These are phyloP conservation scores for Drosophila novamexicana DNA, from an alignment of 1,140 invertebrate species.

Conservation along the genomic window DNA sequence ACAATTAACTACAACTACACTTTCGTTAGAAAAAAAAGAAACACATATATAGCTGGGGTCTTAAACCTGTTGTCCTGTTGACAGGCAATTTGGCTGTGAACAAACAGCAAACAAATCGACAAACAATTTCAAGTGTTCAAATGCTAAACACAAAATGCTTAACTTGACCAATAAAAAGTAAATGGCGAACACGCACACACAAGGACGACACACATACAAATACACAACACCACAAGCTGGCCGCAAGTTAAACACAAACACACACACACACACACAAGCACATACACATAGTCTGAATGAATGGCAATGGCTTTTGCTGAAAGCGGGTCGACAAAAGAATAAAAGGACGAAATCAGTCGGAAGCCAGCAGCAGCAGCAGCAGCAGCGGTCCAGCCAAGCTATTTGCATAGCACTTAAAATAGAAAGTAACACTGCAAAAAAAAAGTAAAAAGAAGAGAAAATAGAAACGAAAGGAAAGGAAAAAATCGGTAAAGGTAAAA, in stretches of 20 bases:
- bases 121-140: constrained; percentile 58
- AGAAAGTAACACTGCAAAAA: constrained; percentile 32
- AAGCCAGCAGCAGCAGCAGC: constrained; percentile 23
- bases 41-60: constrained; percentile 1
- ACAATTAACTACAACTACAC: constrained; percentile 8
- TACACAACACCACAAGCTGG: constrained; percentile 43
- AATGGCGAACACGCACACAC: constrained; percentile 43
- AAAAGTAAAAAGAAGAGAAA: neutral
- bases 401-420: constrained; percentile 72
- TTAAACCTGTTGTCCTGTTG: constrained; percentile 28
- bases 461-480: constrained; percentile 2
- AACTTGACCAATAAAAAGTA: constrained; percentile 64
- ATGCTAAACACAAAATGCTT: constrained; percentile 57
- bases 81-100: constrained; percentile 39
- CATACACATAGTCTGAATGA: constrained; percentile 40
- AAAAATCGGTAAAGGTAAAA: constrained; percentile 32
- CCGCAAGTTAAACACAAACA: constrained; percentile 48
- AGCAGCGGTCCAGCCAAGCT: constrained; percentile 38
- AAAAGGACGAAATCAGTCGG: constrained; percentile 52
- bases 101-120: constrained; percentile 53
- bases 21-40: neutral
- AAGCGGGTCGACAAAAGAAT: constrained; percentile 53
- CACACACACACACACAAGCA: constrained; percentile 21
- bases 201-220: constrained; percentile 4
- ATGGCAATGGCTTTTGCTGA: constrained; percentile 56